Evolutionary conservation across 2,888 invertebrate species (phyloP).

Genomic region (Proisotoma minuta): DNA sequence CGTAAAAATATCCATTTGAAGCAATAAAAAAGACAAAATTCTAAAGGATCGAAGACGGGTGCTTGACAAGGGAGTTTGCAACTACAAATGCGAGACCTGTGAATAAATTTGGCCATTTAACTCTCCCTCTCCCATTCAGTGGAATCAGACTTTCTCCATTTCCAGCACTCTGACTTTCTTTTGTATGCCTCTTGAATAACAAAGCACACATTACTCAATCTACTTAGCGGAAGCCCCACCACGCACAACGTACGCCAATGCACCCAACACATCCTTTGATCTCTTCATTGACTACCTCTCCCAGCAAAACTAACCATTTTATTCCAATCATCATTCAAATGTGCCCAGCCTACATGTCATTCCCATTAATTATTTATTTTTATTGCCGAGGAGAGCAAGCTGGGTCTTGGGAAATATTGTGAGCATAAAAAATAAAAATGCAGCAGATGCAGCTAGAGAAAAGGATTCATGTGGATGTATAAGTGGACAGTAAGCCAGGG

Average conservation of each 20-base stretch:
- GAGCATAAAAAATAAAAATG: no score
- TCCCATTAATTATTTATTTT: no score
- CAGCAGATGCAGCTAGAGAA: no score
- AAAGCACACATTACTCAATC: constrained; percentile 43
- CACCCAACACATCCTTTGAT: constrained; percentile 4
- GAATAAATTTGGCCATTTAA: constrained; percentile 47
- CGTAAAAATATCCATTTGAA: constrained; percentile 43
- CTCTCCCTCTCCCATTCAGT: constrained; percentile 7
- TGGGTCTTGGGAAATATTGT: no score
- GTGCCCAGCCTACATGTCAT: no score
- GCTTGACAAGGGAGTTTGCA: constrained; percentile 45
- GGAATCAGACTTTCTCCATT: constrained; percentile 43
- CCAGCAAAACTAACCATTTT: neutral
- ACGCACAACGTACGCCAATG: constrained; percentile 18
- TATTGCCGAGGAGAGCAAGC: no score
- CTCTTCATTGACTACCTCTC: neutral
- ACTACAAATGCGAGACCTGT: constrained; percentile 47
- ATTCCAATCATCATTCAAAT: no score
- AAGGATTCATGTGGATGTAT: no score
- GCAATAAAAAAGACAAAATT: constrained; percentile 45
- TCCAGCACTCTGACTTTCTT: constrained; percentile 42
- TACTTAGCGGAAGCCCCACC: constrained; percentile 33
- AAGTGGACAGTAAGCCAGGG: neutral
- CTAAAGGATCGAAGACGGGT: constrained; percentile 26
- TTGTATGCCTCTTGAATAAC: constrained; percentile 41